These are phyloP conservation scores for Nasonovia ribisnigri DNA, from an alignment of 2,888 invertebrate species.

Conservation along the genomic window DNA sequence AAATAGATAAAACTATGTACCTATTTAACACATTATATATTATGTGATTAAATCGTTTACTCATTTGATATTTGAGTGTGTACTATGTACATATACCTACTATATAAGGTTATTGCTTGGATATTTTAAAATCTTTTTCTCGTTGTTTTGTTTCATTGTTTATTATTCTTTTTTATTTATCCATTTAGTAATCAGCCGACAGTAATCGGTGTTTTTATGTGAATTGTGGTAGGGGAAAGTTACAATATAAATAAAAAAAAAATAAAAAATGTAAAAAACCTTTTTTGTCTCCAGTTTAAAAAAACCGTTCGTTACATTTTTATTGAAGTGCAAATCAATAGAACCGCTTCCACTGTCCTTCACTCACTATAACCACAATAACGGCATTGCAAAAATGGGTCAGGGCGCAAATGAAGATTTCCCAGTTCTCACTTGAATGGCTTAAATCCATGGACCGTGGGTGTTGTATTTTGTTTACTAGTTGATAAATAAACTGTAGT, in stretches of 20 bases:
- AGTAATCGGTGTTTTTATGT: conserved; percentile 23
- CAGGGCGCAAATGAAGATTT: conserved; percentile 42
- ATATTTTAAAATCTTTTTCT: background rate
- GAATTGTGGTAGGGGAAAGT: background rate
- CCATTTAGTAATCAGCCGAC: conserved; percentile 28
- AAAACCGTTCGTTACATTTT: conserved; percentile 53
- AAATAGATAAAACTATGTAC: too few species aligned
- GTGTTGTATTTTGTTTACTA: background rate
- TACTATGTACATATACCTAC: too few species aligned
- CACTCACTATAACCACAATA: conserved; percentile 11
- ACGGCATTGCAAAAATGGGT: conserved; percentile 46
- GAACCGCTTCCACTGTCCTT: conserved; percentile 22
- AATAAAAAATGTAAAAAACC: conserved; percentile 37
- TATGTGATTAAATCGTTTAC: background rate
- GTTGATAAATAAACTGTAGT: background rate
- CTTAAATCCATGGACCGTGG: conserved; percentile 22
- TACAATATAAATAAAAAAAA: conserved; percentile 13
- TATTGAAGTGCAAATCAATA: conserved; percentile 60
- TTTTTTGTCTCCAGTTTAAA: conserved; percentile 12
- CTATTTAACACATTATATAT: background rate
- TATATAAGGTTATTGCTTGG: background rate
- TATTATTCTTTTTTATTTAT: background rate
- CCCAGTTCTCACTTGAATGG: background rate
- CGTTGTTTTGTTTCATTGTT: background rate
- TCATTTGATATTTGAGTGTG: background rate